Conservation (phyloP, 1,140 invertebrate species). For the Zaprionus davidi region DNA sequence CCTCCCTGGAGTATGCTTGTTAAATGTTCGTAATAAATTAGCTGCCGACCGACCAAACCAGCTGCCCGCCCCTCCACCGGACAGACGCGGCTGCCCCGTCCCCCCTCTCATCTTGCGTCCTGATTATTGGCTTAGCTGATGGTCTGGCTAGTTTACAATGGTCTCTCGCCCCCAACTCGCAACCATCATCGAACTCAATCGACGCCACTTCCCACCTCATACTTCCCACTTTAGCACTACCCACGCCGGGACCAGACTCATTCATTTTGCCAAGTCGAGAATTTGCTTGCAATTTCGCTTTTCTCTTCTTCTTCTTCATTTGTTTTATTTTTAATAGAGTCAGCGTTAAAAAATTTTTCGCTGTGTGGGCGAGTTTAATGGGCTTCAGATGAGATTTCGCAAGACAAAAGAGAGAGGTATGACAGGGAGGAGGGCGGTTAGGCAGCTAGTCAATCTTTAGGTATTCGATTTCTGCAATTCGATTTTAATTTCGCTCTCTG, state of each 20-base stretch:
- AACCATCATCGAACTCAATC: slow-evolving; percentile 69
- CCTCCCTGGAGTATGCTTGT: slow-evolving; percentile 78
- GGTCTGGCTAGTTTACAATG: slow-evolving; percentile 70
- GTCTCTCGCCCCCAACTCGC: slow-evolving; percentile 18
- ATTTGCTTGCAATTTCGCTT: slow-evolving; percentile 64
- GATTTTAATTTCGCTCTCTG: slow-evolving; percentile 63
- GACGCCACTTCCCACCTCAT: slow-evolving; percentile 45
- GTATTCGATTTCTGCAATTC: slow-evolving; percentile 54
- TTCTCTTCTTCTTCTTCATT: slow-evolving; percentile 28
- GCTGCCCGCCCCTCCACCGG: slow-evolving; percentile 6
- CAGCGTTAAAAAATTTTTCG: slow-evolving; percentile 73
- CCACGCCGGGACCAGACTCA: slow-evolving; percentile 58
- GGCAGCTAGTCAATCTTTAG: not conserved
- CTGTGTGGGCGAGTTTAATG: slow-evolving; percentile 53
- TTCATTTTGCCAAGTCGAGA: slow-evolving; percentile 65
- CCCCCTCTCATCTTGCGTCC: not conserved
- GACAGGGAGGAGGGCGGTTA: not conserved
- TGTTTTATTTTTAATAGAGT: slow-evolving; percentile 68
- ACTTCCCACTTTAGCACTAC: not conserved
- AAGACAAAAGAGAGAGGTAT: no score
- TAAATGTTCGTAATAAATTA: slow-evolving; percentile 82
- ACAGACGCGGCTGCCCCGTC: slow-evolving; percentile 11
- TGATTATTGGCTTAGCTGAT: slow-evolving; percentile 78
- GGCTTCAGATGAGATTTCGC: slow-evolving; percentile 3
- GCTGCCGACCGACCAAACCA: slow-evolving; percentile 58